Evolutionary conservation across 2,888 invertebrate genomes (phyloP), one percentile per base, ranked within the genome.

Genomic region (Slavum lentiscoides): DNA sequence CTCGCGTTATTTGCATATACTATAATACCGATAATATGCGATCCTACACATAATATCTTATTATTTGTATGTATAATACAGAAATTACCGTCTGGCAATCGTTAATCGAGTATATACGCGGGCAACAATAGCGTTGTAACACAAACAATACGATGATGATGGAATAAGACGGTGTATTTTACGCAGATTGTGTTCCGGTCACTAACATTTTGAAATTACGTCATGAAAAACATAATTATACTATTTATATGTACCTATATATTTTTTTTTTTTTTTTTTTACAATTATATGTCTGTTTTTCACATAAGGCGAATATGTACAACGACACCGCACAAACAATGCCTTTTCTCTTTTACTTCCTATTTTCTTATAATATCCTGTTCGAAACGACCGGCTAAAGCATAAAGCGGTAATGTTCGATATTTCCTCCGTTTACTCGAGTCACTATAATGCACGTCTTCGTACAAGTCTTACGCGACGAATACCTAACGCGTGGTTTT

Each of bases 161-260:
- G 9, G 7, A 61, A 69, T 59, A 59, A 61, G 69, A 77, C 77
- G 62, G 15, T 61, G 53, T 62, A 62, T 9, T 68, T 69, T 61
- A 61, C 37, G 77, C 21, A 61, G 39, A 72, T 80, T 80, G 77
- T 80, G 77, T 80, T 72, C 77, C 39, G 69, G 69, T 64, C 55
- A 6, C 55, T 39, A 80, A 80, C 70, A 70, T 62, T 8, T 39
- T 21, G 19, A 19, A 49, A 39, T 80, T 72, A 64, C 69, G 62
- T 70, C 77, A 72, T 55, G 64, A n/a, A 21, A n/a, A 39, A 64
- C 62, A 72, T 80, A 55, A 80, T 70, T 80, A 61, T 58, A 66
- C 13, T 66, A 74, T 67, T 76, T 61, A 49, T 15, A 15, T 49
- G 15, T 15, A 8, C 6, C 2, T 43, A 6, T 7, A 6, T 43